Percentiles rank a stretch among this genome's conserved stretches.
Conservation (phyloP, 2,113 vertebrate species). For the Oreamnos americanus region DNA sequence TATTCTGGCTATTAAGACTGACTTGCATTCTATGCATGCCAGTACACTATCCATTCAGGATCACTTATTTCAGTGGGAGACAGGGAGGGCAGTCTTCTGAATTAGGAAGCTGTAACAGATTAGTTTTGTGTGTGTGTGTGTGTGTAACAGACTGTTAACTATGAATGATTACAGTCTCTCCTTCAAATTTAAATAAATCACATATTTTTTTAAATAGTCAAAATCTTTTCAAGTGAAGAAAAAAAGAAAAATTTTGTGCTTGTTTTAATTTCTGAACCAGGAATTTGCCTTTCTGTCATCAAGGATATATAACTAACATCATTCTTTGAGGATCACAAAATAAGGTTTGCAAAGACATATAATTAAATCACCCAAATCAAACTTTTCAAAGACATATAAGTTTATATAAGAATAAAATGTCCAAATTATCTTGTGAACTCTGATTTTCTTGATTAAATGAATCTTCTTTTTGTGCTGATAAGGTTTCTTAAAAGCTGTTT, state of each 20-base stretch:
- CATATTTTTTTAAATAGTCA: constrained; percentile 18
- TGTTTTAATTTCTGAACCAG: background rate
- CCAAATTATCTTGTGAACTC: constrained; percentile 1
- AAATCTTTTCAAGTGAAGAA: constrained; percentile 11
- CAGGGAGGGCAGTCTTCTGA: constrained; percentile 66
- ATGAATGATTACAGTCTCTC: constrained; percentile 37
- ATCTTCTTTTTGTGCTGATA: background rate
- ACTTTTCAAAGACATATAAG: background rate
- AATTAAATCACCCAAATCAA: constrained; percentile 24
- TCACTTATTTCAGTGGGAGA: constrained; percentile 63
- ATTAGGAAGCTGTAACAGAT: constrained; percentile 52
- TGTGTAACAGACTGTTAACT: background rate
- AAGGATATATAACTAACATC: background rate
- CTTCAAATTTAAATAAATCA: constrained; percentile 38
- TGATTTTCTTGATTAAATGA: constrained; percentile 25
- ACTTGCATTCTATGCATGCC: constrained; percentile 71
- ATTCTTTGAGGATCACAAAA: background rate
- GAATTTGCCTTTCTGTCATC: background rate
- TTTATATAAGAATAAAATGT: background rate
- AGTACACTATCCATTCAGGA: constrained; percentile 67
- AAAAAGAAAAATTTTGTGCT: background rate
- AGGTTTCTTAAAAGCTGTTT: background rate
- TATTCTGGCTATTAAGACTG: constrained; percentile 69
- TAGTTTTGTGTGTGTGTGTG: background rate
- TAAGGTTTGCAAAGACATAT: background rate